phyloP scores from a whole-genome alignment of 2,113 vertebrate species.

The Semicossyphus pulcher region DNA sequence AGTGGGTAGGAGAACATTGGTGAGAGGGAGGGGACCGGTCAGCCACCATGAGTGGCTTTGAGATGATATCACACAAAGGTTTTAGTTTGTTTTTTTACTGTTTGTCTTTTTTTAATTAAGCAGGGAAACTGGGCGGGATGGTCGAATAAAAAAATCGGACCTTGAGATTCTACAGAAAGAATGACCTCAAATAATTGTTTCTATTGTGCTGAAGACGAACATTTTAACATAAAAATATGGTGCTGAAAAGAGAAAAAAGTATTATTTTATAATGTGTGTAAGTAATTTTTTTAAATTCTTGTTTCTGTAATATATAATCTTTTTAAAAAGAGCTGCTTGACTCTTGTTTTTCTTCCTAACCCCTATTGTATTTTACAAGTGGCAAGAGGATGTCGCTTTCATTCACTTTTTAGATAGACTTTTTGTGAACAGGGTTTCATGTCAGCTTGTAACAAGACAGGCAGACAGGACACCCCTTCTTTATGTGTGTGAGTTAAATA shows the following conservation, averaged over 20 bases:
- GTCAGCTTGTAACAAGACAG: neutral
- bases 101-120: conserved; percentile 53
- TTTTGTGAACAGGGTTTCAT: neutral
- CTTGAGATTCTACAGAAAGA: conserved; percentile 58
- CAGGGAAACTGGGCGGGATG: conserved; percentile 44
- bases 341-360: conserved; percentile 77
- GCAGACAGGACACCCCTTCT: no score
- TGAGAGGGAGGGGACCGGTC: conserved; percentile 55
- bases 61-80: conserved; percentile 39
- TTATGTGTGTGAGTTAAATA: no score
- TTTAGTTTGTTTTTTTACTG: conserved; percentile 47
- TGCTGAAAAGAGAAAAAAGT: conserved; percentile 83
- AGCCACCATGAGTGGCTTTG: neutral
- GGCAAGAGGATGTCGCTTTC: conserved; percentile 14
- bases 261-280: conserved; percentile 86
- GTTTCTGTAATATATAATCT: conserved; percentile 89
- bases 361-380: rapidly evolving
- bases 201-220: conserved; percentile 69
- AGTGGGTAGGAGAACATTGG: conserved; percentile 41
- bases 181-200: conserved; percentile 66
- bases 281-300: conserved; percentile 83
- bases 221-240: conserved; percentile 77
- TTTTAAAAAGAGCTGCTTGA: conserved; percentile 82
- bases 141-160: conserved; percentile 53
- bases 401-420: neutral